Conservation (phyloP, 2,888 invertebrate species). For the Parnassius glacialis region DNA sequence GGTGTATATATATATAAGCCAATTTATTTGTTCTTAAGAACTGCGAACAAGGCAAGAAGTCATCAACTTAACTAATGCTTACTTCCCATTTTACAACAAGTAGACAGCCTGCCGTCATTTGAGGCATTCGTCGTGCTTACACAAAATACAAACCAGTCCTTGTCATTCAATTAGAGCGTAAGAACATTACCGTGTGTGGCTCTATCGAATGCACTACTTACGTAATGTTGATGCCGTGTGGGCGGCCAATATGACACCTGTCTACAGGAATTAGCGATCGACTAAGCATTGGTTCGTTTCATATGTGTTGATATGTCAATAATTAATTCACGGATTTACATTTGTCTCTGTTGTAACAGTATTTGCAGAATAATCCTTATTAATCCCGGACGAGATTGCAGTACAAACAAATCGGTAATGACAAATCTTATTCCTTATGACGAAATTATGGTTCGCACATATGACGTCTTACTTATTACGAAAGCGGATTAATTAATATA, state of each 20-base stretch:
- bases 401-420: conserved; percentile 21
- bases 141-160: conserved; percentile 52
- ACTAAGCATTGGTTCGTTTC: conserved; percentile 46
- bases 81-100: conserved; percentile 15
- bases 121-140: conserved; percentile 40
- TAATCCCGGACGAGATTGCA: conserved; percentile 22
- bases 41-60: too few relatives aligned
- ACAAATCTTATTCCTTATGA: conserved; percentile 17
- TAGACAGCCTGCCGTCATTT: conserved; percentile 35
- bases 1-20: too few relatives aligned
- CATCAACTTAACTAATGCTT: too few relatives aligned
- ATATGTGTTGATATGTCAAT: conserved; percentile 40
- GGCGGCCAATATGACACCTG: conserved; percentile 56
- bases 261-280: conserved; percentile 50
- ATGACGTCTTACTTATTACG: conserved; percentile 6
- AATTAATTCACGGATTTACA: conserved; percentile 32
- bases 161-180: conserved; percentile 66
- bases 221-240: conserved; percentile 48
- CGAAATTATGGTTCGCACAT: conserved; percentile 9
- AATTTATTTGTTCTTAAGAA: too few relatives aligned
- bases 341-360: conserved; percentile 19
- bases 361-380: conserved; percentile 13
- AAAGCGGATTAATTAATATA: neutral
- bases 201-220: conserved; percentile 42
- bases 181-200: conserved; percentile 52